Evolutionary conservation across 2,797 vertebrate genomes (phyloP).

Genomic region (Acanthornis magna): DNA sequence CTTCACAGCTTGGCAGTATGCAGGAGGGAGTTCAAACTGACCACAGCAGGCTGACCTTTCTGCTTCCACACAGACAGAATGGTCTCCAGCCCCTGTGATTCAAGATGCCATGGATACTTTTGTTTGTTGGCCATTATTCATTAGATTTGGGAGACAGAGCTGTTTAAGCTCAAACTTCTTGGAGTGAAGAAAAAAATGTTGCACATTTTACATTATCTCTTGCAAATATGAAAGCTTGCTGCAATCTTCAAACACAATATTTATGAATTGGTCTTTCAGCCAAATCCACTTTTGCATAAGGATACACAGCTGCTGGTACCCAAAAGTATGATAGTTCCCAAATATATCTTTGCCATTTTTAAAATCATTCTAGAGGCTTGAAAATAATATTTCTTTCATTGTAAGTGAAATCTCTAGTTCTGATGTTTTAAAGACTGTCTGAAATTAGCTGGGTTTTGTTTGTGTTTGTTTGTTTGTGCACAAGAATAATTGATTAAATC

Average conservation of each 20-base stretch:
- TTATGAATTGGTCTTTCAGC: conserved; percentile 66
- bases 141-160: background rate
- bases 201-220: conserved; percentile 53
- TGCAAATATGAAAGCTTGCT: conserved; percentile 51
- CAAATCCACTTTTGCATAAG: conserved; percentile 58
- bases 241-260: conserved; percentile 45
- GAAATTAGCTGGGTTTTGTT: conserved; percentile 56
- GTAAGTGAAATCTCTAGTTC: conserved; percentile 24
- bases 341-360: conserved; percentile 57
- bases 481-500: conserved; percentile 67
- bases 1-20: background rate
- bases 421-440: conserved; percentile 42
- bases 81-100: background rate
- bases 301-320: conserved; percentile 58
- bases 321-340: conserved; percentile 46
- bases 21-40: background rate
- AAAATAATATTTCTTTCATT: conserved; percentile 53
- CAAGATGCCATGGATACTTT: background rate
- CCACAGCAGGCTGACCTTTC: conserved; percentile 6
- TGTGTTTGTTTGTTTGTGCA: conserved; percentile 59
- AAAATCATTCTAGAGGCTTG: conserved; percentile 17
- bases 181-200: conserved; percentile 16
- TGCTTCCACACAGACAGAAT: background rate
- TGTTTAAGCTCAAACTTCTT: conserved; percentile 34
- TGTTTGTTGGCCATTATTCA: background rate